Percentiles rank a stretch among this genome's conserved stretches.
Conservation (phyloP, 2,113 vertebrate species). For the Phylloscopus whistleri region DNA sequence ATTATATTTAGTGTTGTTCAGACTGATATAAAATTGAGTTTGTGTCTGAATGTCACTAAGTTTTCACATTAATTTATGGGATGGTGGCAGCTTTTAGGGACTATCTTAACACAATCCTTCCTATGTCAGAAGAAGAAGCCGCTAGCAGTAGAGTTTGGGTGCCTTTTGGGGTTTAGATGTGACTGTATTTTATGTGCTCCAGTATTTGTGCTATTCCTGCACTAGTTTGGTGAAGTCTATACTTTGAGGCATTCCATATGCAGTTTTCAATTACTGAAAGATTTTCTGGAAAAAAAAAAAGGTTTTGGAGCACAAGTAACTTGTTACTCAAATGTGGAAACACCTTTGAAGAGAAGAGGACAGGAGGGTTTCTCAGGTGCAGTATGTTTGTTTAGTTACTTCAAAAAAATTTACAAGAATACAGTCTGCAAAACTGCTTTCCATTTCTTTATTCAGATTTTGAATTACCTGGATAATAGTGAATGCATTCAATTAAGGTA, state of each 20-base stretch:
- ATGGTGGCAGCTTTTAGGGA: not conserved
- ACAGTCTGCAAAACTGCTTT: not conserved
- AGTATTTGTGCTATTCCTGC: not conserved
- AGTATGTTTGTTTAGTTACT: not conserved
- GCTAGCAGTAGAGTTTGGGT: not conserved
- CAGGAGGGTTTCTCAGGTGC: conserved; percentile 7
- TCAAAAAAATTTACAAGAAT: not conserved
- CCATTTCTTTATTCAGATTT: not conserved
- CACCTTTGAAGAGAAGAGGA: not conserved
- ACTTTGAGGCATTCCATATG: not conserved
- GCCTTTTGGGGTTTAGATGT: conserved; percentile 8
- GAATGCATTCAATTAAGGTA: not conserved
- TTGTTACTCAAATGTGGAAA: not conserved
- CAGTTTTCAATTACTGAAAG: not conserved
- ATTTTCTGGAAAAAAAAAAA: not conserved
- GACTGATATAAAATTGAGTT: not conserved
- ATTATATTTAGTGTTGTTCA: not conserved
- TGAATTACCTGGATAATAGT: not conserved
- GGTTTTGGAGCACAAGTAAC: not conserved
- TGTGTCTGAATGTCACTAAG: not conserved
- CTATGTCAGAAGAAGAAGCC: not conserved
- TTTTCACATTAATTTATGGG: not conserved
- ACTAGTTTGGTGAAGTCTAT: not conserved
- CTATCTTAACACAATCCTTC: not conserved
- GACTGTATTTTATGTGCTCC: not conserved